Base-by-base conservation (phyloP, 2,797 vertebrate genomes). In the Microchirus variegatus region DNA sequence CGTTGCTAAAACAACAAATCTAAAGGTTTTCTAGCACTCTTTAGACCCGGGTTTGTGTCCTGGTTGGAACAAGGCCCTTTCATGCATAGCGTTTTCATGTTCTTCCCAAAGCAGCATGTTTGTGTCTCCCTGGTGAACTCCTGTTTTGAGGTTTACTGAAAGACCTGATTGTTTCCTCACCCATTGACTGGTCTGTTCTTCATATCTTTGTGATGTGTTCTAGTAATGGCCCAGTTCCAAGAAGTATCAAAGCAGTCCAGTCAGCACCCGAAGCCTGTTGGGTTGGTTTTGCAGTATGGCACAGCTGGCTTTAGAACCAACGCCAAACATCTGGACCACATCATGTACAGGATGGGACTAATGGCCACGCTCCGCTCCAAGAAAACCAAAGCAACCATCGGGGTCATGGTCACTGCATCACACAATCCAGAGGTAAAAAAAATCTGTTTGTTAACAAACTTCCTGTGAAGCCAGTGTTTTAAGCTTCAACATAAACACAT, bases 371-470 rank as follows among this genome's bases (percentile, higher is more conserved):
- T 99, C 43, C 88, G 96, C 57, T 96, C 98, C 75, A 96, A 88
- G 68, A 94, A 95, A 12, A 91, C 93, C 0, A 75, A 86, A 46
- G 89, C 94, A 10, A 94, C 95, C 13, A 95, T 99, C 2, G 97
- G 96, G 9, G 81, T 98, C 65, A 95, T 99, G 96, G 96, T 99
- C n/a, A 99, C 97, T 0, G 98, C 98, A 0, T 99, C 97, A 0
- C 98, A 99, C 83, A 99, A 99, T 81, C 96, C 98, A 3, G 98
- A 99, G 90, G n/a, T n/a, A n/a, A n/a, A n/a, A n/a, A n/a, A n/a
- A n/a, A 9, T 41, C 10, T 15, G 22, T 35, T 13, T 18, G 18
- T 12, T 16, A 52, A 7, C 14, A 9, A 4, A 17, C 19, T 12
- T n/a, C n/a, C n/a, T n/a, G n/a, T n/a, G n/a, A n/a, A n/a, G n/a